Evolutionary conservation across 1,140 invertebrate genomes (phyloP), one percentile per base, ranked within the genome.

Genomic region (Caenorhabditis elegans): DNA sequence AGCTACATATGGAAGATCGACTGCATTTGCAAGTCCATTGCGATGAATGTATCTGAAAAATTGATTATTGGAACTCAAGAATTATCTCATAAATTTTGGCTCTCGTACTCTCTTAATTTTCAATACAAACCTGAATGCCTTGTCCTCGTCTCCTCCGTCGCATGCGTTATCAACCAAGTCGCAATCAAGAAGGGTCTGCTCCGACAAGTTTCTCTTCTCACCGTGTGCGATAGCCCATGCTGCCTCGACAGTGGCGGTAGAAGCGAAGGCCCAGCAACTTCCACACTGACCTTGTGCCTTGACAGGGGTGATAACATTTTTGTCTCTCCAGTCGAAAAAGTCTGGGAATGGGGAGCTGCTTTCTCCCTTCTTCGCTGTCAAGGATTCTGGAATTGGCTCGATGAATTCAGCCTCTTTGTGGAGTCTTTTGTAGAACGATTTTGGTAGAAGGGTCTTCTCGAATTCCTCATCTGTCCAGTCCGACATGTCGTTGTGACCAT

Each of bases 241-340:
- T 15, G 81, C 76, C 36, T 84, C 83, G 28, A 84, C 83, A 10
- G 82, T 79, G 76, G 80, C 83, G 17, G 83, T 84, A 6, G 83
- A 53, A 47, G 83, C 83, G 34, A 84, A 84, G 13, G 83, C 83
- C 83, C 83, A 84, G 43, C 83, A 84, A 34, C 76, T 79, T 78
- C 83, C 83, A 49, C 83, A 84, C n/a, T 83, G 22, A 17, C 80
- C 80, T 87, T 92, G 91, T 79, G 91, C 88, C 78, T 90, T 91
- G 8, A 92, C 89, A 2, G 87, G 85, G 3, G 91, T 91, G 19
- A 91, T 90, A 82, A 89, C 89, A 17, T 90, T 90, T 76, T 90
- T 86, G 1, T 76, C 86, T 76, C 90, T 88, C 91, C 91, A 91
- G 83, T 91, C 91, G 26, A 91, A 88, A 22, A 78, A 80, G n/a